These are phyloP conservation scores for Xiphias gladius DNA, from an alignment of 2,113 vertebrate genomes.

Conservation along the genomic window DNA sequence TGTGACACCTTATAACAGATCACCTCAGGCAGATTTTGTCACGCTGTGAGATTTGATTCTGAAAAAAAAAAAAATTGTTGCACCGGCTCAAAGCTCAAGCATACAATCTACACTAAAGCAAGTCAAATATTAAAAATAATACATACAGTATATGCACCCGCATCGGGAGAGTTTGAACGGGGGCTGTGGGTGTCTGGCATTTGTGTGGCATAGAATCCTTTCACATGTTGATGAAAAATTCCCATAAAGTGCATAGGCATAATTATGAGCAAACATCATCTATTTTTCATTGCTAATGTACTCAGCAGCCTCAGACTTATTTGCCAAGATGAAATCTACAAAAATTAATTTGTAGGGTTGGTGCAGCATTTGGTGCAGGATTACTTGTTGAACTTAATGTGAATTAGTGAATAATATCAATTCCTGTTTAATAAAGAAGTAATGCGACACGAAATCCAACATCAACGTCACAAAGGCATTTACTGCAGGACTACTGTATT, in stretches of 20 bases:
- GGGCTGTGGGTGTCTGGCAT: slow-evolving; percentile 1
- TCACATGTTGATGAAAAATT: slow-evolving; percentile 23
- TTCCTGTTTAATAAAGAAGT: background rate
- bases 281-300: slow-evolving; percentile 23
- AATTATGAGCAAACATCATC: slow-evolving; percentile 23
- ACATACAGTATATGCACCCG: background rate
- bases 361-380: background rate
- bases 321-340: slow-evolving; percentile 18
- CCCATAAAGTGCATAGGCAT: background rate
- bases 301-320: background rate
- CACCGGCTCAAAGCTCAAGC: background rate
- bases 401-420: background rate
- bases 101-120: slow-evolving; percentile 1
- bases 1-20: slow-evolving; percentile 33
- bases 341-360: background rate
- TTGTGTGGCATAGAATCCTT: background rate
- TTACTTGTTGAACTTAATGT: background rate
- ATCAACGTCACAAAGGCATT: background rate
- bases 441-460: background rate
- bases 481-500: background rate
- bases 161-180: background rate
- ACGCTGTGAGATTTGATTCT: slow-evolving; percentile 21
- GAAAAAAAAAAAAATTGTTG: background rate
- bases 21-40: slow-evolving; percentile 16
- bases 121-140: slow-evolving; percentile 18